A percentile compares a stretch with the other conserved stretches of the same genome.
phyloP scores from a whole-genome alignment of 2,888 invertebrate species.

The Argyresthia goedartella region DNA sequence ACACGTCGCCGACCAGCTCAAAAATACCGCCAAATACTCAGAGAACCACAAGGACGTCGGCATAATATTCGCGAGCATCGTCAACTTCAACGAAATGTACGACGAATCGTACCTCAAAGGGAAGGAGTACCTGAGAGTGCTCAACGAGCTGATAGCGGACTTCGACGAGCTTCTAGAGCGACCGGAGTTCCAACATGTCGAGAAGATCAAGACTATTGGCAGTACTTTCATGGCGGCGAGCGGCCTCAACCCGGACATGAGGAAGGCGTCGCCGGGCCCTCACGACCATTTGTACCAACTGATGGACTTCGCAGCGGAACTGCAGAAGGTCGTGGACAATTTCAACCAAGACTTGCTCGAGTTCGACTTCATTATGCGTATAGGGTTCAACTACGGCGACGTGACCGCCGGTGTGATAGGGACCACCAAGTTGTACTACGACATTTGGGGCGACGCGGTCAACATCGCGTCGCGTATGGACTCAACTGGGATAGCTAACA shows the following conservation, averaged over 20 bases:
- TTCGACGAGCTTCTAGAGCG: conserved; percentile 93
- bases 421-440: conserved; percentile 95
- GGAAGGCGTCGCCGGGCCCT: conserved; percentile 76
- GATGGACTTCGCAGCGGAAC: conserved; percentile 93
- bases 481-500: conserved; percentile 90
- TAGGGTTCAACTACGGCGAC: conserved; percentile 94
- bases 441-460: conserved; percentile 99
- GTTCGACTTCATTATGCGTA: conserved; percentile 87
- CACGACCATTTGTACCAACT: conserved; percentile 87
- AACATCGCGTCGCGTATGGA: conserved; percentile 98
- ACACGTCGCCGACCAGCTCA: conserved; percentile 93
- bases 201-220: conserved; percentile 98
- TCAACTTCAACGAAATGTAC: conserved; percentile 98
- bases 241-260: conserved; percentile 87
- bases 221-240: conserved; percentile 98
- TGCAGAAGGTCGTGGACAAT: conserved; percentile 88
- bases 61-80: conserved; percentile 96
- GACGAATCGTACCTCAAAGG: conserved; percentile 97
- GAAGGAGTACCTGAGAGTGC: conserved; percentile 92
- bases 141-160: conserved; percentile 96
- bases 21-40: conserved; percentile 93
- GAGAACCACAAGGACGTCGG: conserved; percentile 94
- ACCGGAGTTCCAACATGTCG: conserved; percentile 86
- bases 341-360: conserved; percentile 92
- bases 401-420: conserved; percentile 98